Evolutionary conservation across 2,888 invertebrate genomes (phyloP), one percentile per base, ranked within the genome.

Genomic region (Xestoiulus laeticollis): DNA sequence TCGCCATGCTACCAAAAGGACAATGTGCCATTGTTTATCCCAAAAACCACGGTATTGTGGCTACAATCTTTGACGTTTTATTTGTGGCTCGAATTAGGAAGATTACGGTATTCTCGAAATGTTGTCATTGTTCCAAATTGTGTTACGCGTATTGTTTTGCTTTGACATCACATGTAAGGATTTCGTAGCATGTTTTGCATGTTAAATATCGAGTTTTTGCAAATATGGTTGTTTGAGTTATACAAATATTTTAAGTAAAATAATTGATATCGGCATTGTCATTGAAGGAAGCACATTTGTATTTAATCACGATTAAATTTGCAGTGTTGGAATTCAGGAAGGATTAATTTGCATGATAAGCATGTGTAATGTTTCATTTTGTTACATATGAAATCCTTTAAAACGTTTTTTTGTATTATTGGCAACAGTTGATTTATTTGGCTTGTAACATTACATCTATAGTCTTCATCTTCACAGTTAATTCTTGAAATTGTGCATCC

Each of bases 11-110:
- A 30, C 30, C 78, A 16, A 30, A 30, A 30, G 30, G 78, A 78
- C 78, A 78, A 78, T 78, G 78, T 78, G 78, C 78, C 78, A 78
- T 78, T 78, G 78, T 78, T 78, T 30, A 30, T 30, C 78, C 78
- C 2, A 30, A 30, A 78, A 30, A 3, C 78, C 8, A 68, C 68
- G 30, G 30, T 12, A 30, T 78, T 30, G 78, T 14, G 78, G 22
- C 22, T 6, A 78, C 30, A 30, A 8, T 16, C 4, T 14, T 78
- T 30, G 16, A 78, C 30, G 59, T 30, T 78, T 78, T 78, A 30
- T 30, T 30, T 78, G 78, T 0, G 14, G 6, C 68, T 5, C 2
- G 19, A 4, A 0, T 19, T 68, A 10, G 26, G 14, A 78, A 30
- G 19, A 12, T 48, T 30, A 5, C 8, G 4, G 26, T 0, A 10